Percentiles rank a stretch among this genome's conserved stretches.
These are phyloP conservation scores for Drosophila rhopaloa DNA, from an alignment of 1,140 invertebrate genomes.

Conservation along the genomic window DNA sequence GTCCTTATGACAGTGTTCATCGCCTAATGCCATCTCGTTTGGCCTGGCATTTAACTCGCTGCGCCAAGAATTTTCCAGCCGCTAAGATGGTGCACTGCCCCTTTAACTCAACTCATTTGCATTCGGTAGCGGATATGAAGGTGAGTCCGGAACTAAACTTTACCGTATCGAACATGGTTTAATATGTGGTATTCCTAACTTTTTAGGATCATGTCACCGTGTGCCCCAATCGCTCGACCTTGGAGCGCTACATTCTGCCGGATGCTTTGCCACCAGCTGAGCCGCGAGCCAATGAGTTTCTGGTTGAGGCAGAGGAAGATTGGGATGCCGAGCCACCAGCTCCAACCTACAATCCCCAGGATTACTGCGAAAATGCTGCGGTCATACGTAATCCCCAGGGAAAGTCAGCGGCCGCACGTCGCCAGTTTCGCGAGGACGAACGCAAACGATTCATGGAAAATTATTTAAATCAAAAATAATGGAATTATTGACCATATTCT, in stretches of 20 bases:
- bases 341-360: constrained; percentile 35
- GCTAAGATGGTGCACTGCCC: constrained; percentile 17
- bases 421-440: constrained; percentile 24
- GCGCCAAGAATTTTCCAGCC: constrained; percentile 9
- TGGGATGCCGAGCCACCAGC: constrained; percentile 46
- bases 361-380: neutral
- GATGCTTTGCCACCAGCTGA: neutral
- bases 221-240: constrained; percentile 1
- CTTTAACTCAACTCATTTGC: constrained; percentile 25
- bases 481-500: no score
- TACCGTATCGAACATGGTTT: neutral
- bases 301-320: constrained; percentile 27
- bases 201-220: constrained; percentile 10
- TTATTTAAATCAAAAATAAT: neutral
- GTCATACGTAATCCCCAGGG: constrained; percentile 19
- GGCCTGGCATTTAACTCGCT: constrained; percentile 15
- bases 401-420: neutral
- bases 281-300: neutral
- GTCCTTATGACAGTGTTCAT: constrained; percentile 34
- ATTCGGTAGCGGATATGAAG: constrained; percentile 1
- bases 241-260: neutral
- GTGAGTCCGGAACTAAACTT: neutral
- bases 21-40: constrained; percentile 19
- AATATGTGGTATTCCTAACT: neutral
- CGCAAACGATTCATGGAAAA: constrained; percentile 3